These are phyloP conservation scores for Oxytorus armatus DNA, from an alignment of 2,888 invertebrate genomes.

Conservation along the genomic window DNA sequence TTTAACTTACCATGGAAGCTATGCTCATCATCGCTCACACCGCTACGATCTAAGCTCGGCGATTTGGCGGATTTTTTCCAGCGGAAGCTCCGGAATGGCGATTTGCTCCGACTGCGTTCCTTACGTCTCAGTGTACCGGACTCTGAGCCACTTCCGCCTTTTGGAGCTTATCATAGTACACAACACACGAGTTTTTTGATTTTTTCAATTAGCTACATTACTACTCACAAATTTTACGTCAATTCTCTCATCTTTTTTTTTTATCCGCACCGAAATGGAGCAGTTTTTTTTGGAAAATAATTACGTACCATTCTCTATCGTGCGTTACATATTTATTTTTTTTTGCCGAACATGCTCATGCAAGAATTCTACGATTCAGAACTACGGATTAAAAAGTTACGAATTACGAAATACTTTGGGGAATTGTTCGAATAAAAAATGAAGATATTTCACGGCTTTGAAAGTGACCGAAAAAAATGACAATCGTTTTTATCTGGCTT, in stretches of 20 bases:
- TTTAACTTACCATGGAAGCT: slow-evolving; percentile 84
- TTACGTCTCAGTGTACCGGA: slow-evolving; percentile 85
- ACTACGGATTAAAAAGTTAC: slow-evolving; percentile 36
- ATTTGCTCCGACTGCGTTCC: slow-evolving; percentile 96
- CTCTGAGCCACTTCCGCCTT: slow-evolving; percentile 81
- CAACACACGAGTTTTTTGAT: slow-evolving; percentile 68
- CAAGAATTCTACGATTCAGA: slow-evolving; percentile 60
- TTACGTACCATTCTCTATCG: slow-evolving; percentile 15
- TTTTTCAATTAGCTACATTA: slow-evolving; percentile 68
- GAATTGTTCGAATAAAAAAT: slow-evolving; percentile 7
- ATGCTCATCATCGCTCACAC: slow-evolving; percentile 93
- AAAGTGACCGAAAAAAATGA: slow-evolving; percentile 11
- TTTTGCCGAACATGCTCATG: slow-evolving; percentile 78
- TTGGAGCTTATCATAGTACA: slow-evolving; percentile 78
- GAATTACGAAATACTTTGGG: slow-evolving; percentile 34
- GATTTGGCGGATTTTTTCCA: slow-evolving; percentile 91
- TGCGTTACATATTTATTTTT: slow-evolving; percentile 35
- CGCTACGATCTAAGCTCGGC: slow-evolving; percentile 88
- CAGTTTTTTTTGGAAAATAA: slow-evolving; percentile 21
- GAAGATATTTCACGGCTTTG: slow-evolving; percentile 51
- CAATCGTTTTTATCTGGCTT: not conserved
- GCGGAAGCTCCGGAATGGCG: slow-evolving; percentile 96
- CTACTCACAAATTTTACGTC: slow-evolving; percentile 72
- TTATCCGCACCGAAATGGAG: slow-evolving; percentile 28
- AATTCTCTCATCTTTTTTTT: slow-evolving; percentile 13